Evolutionary conservation across 37 sponge, comb jelly and placozoan species (phyloP).

Genomic region (Chondrilla cf. caribensis): DNA sequence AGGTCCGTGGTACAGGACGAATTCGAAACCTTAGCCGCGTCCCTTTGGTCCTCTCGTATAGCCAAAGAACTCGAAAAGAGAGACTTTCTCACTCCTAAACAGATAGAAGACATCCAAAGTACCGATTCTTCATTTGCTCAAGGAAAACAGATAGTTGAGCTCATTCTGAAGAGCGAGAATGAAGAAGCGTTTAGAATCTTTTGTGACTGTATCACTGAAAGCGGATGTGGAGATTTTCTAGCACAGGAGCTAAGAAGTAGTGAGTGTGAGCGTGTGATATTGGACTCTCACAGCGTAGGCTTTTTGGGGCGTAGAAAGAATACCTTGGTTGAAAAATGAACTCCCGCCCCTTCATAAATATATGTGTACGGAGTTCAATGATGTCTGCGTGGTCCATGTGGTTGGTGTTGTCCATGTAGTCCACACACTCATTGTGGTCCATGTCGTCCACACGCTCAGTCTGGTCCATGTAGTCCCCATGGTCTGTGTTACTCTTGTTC

Average conservation of each 20-base stretch:
- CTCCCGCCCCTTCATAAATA: background rate
- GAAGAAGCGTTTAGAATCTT: background rate
- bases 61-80: background rate
- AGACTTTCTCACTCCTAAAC: background rate
- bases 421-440: no score
- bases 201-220: background rate
- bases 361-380: background rate
- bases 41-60: background rate
- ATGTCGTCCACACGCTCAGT: no score
- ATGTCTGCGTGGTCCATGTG: no score
- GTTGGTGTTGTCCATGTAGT: no score
- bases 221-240: constrained; percentile 3
- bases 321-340: no score
- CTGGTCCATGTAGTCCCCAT: no score
- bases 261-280: no score
- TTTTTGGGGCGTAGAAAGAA: no score
- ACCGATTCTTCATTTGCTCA: background rate
- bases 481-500: no score
- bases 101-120: constrained; percentile 3
- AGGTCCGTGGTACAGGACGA: background rate
- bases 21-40: background rate
- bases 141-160: background rate
- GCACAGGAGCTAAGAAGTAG: background rate
- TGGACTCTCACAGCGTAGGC: no score
- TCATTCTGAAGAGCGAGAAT: background rate